Conservation (phyloP, 2,113 vertebrate genomes). For the Laticauda laticaudata region DNA sequence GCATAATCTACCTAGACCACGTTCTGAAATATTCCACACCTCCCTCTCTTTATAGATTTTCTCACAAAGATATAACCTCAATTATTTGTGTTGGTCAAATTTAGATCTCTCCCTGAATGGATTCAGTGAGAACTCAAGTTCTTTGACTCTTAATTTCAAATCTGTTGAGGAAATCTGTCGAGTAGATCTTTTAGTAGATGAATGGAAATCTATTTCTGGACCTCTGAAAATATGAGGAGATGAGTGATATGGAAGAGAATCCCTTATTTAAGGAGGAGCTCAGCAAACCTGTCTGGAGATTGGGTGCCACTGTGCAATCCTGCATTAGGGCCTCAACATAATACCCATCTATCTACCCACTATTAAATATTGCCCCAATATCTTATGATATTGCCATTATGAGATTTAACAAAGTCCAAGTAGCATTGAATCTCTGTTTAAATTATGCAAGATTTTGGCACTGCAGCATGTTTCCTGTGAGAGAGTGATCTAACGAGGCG, state of each 20-base stretch:
- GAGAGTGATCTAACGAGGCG: background rate
- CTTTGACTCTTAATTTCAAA: background rate
- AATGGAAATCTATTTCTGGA: background rate
- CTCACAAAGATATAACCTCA: background rate
- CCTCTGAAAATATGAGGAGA: background rate
- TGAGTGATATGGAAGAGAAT: background rate
- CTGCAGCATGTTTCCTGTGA: background rate
- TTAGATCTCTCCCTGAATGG: background rate
- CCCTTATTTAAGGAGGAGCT: background rate
- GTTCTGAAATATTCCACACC: background rate
- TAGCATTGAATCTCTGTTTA: background rate
- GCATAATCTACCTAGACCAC: background rate
- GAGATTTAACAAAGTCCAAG: background rate
- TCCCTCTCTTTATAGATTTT: background rate
- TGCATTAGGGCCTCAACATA: background rate
- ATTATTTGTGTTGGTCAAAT: background rate
- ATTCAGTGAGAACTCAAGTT: background rate
- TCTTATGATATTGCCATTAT: background rate
- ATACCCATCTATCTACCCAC: background rate
- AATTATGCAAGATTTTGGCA: background rate
- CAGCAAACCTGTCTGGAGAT: background rate
- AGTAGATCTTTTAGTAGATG: background rate
- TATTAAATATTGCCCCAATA: background rate
- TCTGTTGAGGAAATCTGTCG: background rate
- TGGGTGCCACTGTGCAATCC: background rate